Base-by-base conservation (phyloP, 2,113 vertebrate species). In the Zootoca vivipara region DNA sequence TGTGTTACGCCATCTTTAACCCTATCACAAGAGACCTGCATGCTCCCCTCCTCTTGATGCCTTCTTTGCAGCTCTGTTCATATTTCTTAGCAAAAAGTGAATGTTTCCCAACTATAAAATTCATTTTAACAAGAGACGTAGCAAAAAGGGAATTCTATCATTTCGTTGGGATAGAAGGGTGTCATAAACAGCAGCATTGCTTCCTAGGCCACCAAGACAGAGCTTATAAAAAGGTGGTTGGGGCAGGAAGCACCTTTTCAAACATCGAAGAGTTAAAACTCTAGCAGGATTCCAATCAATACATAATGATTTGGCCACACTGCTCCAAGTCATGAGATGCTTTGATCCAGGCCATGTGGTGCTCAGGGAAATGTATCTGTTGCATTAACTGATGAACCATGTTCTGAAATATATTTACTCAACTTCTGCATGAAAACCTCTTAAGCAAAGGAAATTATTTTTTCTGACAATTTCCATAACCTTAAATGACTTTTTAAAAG, bases 281-380 rank as follows among this genome's bases (percentile, higher is more conserved):
- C 91, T 93, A 91, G 87, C 65, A 88, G 93, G 90, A 92, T 95
- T 94, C 94, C 90, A 96, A 98, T 98, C 97, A 96, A 98, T 97
- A 97, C 83, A 75, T 97, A 96, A 98, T 98, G 97, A 98, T 97
- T 96, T 96, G 95, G 95, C 96, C 96, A 95, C 96, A 95, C 93
- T 91, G 97, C 97, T 97, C 96, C 96, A 91, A 97, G 97, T 95
- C 96, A 96, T 90, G 90, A 94, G 95, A 95, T 0, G 91, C 97
- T 98, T 97, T 98, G 98, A 98, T 98, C 96, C 94, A 22, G 90
- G 90, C 96, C 94, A 96, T 92, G 92, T 93, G 96, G 96, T 95
- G 95, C 94, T 94, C 83, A 87, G 93, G 95, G 94, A 96, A 95
- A 96, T 94, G 91, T 94, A 95, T 95, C 96, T 95, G 96, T 93